These are phyloP conservation scores for Lycaon pictus DNA, from an alignment of 2,113 vertebrate genomes.

Conservation along the genomic window DNA sequence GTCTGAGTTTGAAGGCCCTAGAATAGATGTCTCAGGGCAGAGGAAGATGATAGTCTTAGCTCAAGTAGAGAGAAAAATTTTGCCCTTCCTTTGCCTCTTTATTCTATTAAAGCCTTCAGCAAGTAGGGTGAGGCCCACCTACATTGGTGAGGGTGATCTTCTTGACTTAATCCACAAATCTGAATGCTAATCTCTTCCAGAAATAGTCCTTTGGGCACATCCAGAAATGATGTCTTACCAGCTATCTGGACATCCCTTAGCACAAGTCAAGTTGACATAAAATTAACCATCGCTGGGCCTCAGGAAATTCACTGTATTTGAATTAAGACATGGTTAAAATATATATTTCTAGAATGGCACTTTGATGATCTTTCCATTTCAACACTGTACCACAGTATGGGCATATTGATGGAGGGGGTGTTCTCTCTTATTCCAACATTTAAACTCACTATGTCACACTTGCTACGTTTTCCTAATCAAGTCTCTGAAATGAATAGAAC, in stretches of 20 bases:
- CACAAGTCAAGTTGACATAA: not conserved
- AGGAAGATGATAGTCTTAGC: not conserved
- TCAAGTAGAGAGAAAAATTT: not conserved
- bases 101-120: not conserved
- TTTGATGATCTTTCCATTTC: not conserved
- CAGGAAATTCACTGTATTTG: not conserved
- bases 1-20: not conserved
- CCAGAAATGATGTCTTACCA: not conserved
- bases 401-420: not conserved
- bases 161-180: not conserved
- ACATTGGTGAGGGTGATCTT: not conserved
- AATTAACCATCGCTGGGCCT: not conserved
- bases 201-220: not conserved
- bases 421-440: constrained; percentile 1
- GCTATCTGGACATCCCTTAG: not conserved
- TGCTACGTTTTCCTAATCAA: constrained; percentile 22
- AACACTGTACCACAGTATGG: not conserved
- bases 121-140: not conserved
- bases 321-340: not conserved
- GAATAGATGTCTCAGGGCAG: not conserved
- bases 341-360: not conserved
- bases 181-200: not conserved
- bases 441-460: not conserved
- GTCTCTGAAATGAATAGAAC: not conserved
- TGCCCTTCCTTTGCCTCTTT: not conserved